Evolutionary conservation across 1,140 invertebrate species (phyloP), one percentile per base, ranked within the genome.

Genomic region (Drepana arcuata): DNA sequence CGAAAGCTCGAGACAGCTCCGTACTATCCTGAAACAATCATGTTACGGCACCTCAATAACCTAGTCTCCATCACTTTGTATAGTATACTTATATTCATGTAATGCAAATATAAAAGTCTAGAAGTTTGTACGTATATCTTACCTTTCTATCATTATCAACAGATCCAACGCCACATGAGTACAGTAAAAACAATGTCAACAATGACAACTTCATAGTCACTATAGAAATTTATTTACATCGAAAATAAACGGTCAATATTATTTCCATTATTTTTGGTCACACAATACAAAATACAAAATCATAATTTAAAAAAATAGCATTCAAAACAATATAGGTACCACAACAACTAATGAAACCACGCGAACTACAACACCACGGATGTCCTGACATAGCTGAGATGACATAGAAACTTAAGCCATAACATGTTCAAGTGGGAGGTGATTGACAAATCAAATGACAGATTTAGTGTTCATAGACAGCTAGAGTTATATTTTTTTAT

Each of bases 1-100:
- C 90, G 26, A 79, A 68, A 53, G 91, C 88, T 16, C 88, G 80
- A 4, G 90, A 86, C 47, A 92, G 66, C 51, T 89, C 90, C 13
- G 90, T 92, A 64, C 83, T 86, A 48, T 84, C 85, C 86, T 88
- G 61, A 41, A 69, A 80, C 57, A 47, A 48, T 43, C 37, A 48
- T 12, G 30, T 24, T 23, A 21, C 16, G 39, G n/a, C n/a, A n/a
- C n/a, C n/a, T n/a, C n/a, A n/a, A n/a, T n/a, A n/a, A n/a, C n/a
- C n/a, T n/a, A n/a, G n/a, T n/a, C 6, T 10, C 4, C n/a, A 26
- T n/a, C 24, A 4, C n/a, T 26, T 26, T 26, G 24, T 26, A 26
- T n/a, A n/a, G n/a, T n/a, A n/a, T n/a, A n/a, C n/a, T n/a, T n/a
- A n/a, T n/a, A n/a, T n/a, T n/a, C n/a, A n/a, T n/a, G n/a, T n/a